These are phyloP conservation scores for Endotricha flammealis DNA, from an alignment of 2,888 invertebrate genomes.

Conservation along the genomic window DNA sequence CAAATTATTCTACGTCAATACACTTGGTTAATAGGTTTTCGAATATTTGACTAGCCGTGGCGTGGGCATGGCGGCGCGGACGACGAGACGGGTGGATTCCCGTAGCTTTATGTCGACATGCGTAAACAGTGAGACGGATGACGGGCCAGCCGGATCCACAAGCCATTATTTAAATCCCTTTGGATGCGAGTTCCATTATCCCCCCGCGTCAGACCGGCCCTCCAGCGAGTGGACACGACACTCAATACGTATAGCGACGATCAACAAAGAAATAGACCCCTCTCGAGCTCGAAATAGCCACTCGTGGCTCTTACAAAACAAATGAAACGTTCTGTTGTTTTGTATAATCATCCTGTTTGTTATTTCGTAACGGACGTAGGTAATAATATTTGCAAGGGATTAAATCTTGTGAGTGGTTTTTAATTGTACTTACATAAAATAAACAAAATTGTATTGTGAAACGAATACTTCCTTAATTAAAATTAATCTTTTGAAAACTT, in stretches of 20 bases:
- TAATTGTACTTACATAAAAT: too few relatives aligned
- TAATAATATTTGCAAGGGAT: too few relatives aligned
- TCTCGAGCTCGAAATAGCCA: slow-evolving; percentile 20
- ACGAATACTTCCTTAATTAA: slow-evolving; percentile 25
- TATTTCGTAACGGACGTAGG: too few relatives aligned
- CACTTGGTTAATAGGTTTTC: background rate
- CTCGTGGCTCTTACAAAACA: slow-evolving; percentile 13
- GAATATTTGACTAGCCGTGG: slow-evolving; percentile 1
- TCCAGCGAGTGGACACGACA: slow-evolving; percentile 46
- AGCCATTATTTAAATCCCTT: slow-evolving; percentile 67
- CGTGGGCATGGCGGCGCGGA: too few relatives aligned
- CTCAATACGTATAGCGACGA: slow-evolving; percentile 33
- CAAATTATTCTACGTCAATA: slow-evolving; percentile 10
- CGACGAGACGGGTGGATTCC: slow-evolving; percentile 24
- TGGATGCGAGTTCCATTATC: slow-evolving; percentile 58
- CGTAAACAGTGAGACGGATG: slow-evolving; percentile 37
- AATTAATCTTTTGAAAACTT: slow-evolving; percentile 21
- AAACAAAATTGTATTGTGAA: too few relatives aligned
- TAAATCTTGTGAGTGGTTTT: too few relatives aligned
- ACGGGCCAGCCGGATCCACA: slow-evolving; percentile 38
- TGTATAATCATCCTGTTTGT: background rate
- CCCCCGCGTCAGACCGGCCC: slow-evolving; percentile 35
- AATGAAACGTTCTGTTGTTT: slow-evolving; percentile 7
- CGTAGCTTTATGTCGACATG: slow-evolving; percentile 38
- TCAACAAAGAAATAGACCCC: slow-evolving; percentile 38